Base-by-base conservation (phyloP, 2,888 invertebrate species). In the Cremastinae sp. region DNA sequence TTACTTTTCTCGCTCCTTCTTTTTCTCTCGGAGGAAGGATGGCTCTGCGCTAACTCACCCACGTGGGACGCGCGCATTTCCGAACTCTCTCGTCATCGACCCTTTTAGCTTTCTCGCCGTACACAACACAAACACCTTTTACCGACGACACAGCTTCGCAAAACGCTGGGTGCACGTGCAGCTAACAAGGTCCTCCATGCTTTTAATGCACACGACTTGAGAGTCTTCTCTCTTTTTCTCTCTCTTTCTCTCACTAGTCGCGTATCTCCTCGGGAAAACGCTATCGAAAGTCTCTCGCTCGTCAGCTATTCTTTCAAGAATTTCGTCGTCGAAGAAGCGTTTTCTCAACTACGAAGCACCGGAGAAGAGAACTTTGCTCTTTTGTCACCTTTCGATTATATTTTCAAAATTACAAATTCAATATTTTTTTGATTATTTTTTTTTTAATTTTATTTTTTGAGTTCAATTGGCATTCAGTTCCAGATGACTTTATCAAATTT, bases 71-170 rank as follows among this genome's bases (percentile, higher is more conserved):
- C 78, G 84, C 82, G 82, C 86, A 88, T 88, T 87, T 87, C 83
- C 87, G 83, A 88, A 87, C 86, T 86, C 86, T 86, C 86, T 88
- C 88, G 88, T 88, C 88, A 88, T 88, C 88, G 87, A 87, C 86
- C 88, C 87, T 86, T 88, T 88, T 87, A 85, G 86, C 84, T 74
- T 81, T 81, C 82, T 82, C 80, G 56, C 69, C 78, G 14, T 18
- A 37, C 47, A 41, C 69, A 61, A 20, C 43, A 43, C 61, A 55
- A 62, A 45, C 64, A 59, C 58, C 68, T 68, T 73, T 73, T 69
- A 64, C 58, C 68, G 39, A 18, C 72, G 43, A 20, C 58, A 56
- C 62, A 51, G 37, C 51, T 43, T 47, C 55, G 16, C 16, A 18
- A 70, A 65, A 49, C 37, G 43, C 12, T 37, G 20, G 47, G 61